These are phyloP conservation scores for Hydriomena furcata DNA, from an alignment of 2,888 invertebrate species.

Conservation along the genomic window DNA sequence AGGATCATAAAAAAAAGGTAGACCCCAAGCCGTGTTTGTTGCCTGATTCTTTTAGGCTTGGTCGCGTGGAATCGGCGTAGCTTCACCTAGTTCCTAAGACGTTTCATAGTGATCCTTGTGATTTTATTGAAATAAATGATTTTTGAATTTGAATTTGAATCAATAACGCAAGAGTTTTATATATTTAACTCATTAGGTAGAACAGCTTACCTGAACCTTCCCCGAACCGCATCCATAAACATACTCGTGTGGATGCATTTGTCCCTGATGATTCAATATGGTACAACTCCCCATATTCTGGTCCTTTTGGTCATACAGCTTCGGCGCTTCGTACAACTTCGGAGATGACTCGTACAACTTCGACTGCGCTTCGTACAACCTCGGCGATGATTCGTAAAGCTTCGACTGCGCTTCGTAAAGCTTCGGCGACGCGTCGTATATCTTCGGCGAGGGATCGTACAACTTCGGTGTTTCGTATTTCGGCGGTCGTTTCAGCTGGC, in stretches of 20 bases:
- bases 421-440: conserved; percentile 41
- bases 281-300: conserved; percentile 61
- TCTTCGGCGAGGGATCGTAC: conserved; percentile 44
- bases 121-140: too few species aligned
- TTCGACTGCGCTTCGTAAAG: conserved; percentile 18
- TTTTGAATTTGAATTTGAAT: too few species aligned
- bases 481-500: conserved; percentile 60
- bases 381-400: conserved; percentile 20
- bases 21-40: too few species aligned
- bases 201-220: conserved; percentile 71
- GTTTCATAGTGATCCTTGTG: too few species aligned
- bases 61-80: too few species aligned
- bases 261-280: conserved; percentile 66
- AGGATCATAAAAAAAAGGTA: too few species aligned
- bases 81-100: too few species aligned
- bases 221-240: conserved; percentile 68
- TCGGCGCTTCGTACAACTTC: conserved; percentile 16
- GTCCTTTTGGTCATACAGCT: conserved; percentile 55
- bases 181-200: too few species aligned
- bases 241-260: conserved; percentile 70
- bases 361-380: conserved; percentile 10
- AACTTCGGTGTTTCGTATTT: conserved; percentile 14
- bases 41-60: too few species aligned
- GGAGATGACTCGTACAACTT: conserved; percentile 18
- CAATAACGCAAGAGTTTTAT: too few species aligned